Base-by-base conservation (phyloP, 2,888 invertebrate species). In the Galerucella calmariensis region DNA sequence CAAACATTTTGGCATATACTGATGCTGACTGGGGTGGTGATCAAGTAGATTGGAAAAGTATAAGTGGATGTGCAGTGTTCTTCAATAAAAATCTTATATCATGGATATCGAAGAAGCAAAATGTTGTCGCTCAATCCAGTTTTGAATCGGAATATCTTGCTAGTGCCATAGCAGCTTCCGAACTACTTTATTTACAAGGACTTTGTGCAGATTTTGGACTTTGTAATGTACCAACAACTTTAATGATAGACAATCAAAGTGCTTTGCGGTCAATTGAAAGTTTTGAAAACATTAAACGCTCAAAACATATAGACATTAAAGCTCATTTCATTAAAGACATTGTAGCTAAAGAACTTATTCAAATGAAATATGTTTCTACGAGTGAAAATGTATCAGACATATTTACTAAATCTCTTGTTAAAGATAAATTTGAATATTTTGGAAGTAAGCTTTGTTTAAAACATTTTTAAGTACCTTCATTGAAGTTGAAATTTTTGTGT, bases 61-160 rank as follows among this genome's bases (percentile, higher is more conserved):
- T 67, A n/a, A 75, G 74, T 59, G 75, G 71, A 51, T 66, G 63
- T 67, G 35, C 24, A 24, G n/a, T 53, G 0, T 72, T 41, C 65
- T 74, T 12, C 63, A 76, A 61, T 20, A 27, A 66, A 78, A 77
- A 68, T 20, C 41, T 35, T 27, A 68, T 77, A 14, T 68, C 67
- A 14, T 77, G 77, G 78, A 74, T 68, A 53, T 76, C 73, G 11
- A 74, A 68, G 58, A 76, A 76, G 71, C 73, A 78, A n/a, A 63
- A 41, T 24, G 73, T 75, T 67, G 79, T 79, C 9, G 76, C 76
- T 20, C 75, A 61, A 74, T 75, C 35, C 35, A 35, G 35, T 35
- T 35, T 35, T 65, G 77, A 78, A 56, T 41, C 76, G 3, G 78
- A 79, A 66, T 77, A 79, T 69, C 16, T 77, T 27, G 69, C 77